Evolutionary conservation across 2,113 vertebrate genomes (phyloP).

Genomic region (Catharus fuscescens): DNA sequence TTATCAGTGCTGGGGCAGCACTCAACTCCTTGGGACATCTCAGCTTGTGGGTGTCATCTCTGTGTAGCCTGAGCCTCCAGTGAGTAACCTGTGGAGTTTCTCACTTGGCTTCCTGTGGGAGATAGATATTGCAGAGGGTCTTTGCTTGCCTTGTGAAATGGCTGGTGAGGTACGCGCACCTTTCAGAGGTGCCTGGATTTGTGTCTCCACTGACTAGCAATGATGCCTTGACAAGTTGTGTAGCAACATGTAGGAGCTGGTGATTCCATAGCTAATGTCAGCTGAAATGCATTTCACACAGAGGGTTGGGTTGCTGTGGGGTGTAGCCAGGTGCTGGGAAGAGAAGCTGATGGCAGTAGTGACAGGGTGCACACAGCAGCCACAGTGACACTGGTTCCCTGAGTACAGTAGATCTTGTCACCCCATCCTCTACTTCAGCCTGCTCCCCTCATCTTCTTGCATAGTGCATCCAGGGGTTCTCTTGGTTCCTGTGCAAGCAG

Average conservation of each 20-base stretch:
- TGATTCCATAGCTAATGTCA: neutral
- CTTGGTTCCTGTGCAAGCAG: neutral
- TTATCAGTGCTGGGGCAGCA: neutral
- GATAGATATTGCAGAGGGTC: fast-evolving
- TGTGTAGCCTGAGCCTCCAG: neutral
- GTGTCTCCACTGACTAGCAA: neutral
- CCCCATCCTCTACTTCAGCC: neutral
- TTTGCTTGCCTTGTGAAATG: neutral
- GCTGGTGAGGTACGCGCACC: fast-evolving
- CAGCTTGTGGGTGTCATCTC: neutral
- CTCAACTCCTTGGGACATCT: neutral
- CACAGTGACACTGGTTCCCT: fast-evolving
- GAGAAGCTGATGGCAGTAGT: neutral
- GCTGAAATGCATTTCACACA: neutral
- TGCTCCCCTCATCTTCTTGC: fast-evolving
- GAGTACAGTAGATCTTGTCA: neutral
- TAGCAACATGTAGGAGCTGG: neutral
- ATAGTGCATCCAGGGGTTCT: neutral
- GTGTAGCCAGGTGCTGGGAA: neutral
- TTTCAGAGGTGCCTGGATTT: neutral
- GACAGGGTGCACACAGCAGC: neutral
- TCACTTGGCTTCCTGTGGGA: neutral
- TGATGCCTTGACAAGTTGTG: neutral
- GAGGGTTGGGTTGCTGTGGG: neutral
- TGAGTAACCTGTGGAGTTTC: neutral